phyloP scores from a whole-genome alignment of 2,113 vertebrate genomes.

The Rhinolophus ferrumequinum region DNA sequence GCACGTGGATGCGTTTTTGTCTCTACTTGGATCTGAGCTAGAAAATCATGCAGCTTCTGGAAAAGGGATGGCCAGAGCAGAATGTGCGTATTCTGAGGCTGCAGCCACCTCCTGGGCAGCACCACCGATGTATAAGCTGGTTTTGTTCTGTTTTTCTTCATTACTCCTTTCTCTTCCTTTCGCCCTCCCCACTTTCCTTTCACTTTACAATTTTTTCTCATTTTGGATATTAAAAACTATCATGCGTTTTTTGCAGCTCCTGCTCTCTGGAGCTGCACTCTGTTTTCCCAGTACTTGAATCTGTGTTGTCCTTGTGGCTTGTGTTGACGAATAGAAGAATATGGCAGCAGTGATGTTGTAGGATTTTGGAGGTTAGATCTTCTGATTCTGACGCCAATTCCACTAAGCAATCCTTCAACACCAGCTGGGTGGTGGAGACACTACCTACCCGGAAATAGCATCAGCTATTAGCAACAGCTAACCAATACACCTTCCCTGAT shows the following conservation, averaged over 20 bases:
- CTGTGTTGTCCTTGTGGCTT: not conserved
- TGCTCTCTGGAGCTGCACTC: too few species aligned
- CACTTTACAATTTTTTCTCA: not conserved
- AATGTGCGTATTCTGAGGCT: not conserved
- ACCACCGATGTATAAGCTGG: not conserved
- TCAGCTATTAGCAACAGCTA: not conserved
- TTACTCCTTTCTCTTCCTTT: not conserved
- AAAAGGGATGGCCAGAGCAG: not conserved
- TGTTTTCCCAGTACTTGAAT: not conserved
- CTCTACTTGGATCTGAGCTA: not conserved
- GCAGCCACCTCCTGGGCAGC: accelerated
- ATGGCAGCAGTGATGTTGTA: not conserved
- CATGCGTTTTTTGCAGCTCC: too few species aligned
- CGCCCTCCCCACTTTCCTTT: not conserved
- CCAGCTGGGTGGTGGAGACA: not conserved
- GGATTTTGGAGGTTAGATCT: not conserved
- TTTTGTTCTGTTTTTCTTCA: not conserved
- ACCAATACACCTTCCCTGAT: not conserved
- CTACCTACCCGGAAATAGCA: not conserved
- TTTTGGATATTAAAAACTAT: not conserved
- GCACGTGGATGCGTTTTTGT: too few species aligned
- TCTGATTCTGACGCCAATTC: not conserved
- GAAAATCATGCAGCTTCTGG: not conserved
- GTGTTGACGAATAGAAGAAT: not conserved
- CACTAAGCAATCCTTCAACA: not conserved